Evolutionary conservation across 2,888 invertebrate species (phyloP), one percentile per base, ranked within the genome.

Genomic region (Plagodis pulveraria): DNA sequence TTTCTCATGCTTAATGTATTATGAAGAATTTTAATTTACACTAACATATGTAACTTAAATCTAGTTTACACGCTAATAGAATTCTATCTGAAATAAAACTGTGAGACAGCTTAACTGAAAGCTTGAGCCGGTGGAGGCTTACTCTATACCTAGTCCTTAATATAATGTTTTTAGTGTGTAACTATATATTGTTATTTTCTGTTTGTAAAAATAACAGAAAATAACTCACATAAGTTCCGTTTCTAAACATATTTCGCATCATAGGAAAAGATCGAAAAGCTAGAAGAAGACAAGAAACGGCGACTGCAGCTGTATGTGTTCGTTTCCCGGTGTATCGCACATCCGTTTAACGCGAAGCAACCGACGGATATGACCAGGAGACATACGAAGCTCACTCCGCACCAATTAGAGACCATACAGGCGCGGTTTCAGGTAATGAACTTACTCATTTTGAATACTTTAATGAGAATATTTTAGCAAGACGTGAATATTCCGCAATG

Each of bases 321-420:
- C 87, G 98, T 99, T 69, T 98, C 99, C 69, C 94, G 99, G 83
- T 99, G 99, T 90, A 96, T 99, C 80, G 98, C 99, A 6, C 99
- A 99, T 93, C 99, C 99, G 6, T 99, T 99, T 93, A 99, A 99
- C 91, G 99, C 99, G 9, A 99, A 99, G 90, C 99, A 99, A 84
- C 98, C 99, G 0, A 99, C 98, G 6, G 99, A 99, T 86, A 98
- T 99, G 98, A 98, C 98, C 2, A 94, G 97, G 77, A 94, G 99
- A 65, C 98, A 99, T 84, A 96, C 97, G 56, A 99, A 99, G 94
- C 96, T 99, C 54, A 98, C 97, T 56, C 98, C 98, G 83, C 98
- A 98, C 85, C 99, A 99, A 89, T 93, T 99, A 70, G 98, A 99
- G 88, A 96, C 97, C 44, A 97, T 99, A 78, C 97, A 97, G 83